Conservation (phyloP, 2,113 vertebrate genomes). For the Aegithalos caudatus region DNA sequence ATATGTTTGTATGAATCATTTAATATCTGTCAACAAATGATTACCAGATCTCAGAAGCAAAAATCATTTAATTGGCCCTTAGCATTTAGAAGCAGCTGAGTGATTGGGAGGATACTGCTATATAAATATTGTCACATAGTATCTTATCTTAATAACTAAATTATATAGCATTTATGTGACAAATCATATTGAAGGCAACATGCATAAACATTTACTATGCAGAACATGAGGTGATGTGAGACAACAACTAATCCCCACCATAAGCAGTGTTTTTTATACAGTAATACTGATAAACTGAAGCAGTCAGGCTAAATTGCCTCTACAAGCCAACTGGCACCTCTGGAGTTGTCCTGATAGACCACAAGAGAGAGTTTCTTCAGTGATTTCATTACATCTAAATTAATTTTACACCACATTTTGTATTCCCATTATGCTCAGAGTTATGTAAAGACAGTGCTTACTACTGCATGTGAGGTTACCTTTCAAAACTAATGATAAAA, state of each 20-base stretch:
- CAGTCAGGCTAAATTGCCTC: neutral
- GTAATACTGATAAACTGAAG: neutral
- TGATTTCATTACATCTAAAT: neutral
- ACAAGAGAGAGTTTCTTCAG: neutral
- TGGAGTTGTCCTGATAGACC: neutral
- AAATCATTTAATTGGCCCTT: slow-evolving; percentile 22
- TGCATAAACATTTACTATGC: slow-evolving; percentile 27
- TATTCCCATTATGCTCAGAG: neutral
- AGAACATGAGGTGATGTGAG: neutral
- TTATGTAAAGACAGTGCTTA: neutral
- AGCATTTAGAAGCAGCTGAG: neutral
- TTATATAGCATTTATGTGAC: slow-evolving; percentile 12
- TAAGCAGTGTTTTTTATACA: neutral
- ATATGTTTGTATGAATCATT: slow-evolving; percentile 3
- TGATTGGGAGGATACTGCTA: slow-evolving; percentile 5
- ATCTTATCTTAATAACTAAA: slow-evolving; percentile 32
- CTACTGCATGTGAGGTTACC: neutral
- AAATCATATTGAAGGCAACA: slow-evolving; percentile 22
- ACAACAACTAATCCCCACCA: slow-evolving; percentile 11
- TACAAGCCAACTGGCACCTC: neutral
- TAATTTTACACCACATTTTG: neutral
- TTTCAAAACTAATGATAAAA: neutral
- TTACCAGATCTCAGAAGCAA: slow-evolving; percentile 27
- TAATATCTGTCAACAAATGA: slow-evolving; percentile 25
- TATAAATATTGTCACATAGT: slow-evolving; percentile 32